Evolutionary conservation across 2,113 vertebrate genomes (phyloP).

Genomic region (Corythornis vintsioides): DNA sequence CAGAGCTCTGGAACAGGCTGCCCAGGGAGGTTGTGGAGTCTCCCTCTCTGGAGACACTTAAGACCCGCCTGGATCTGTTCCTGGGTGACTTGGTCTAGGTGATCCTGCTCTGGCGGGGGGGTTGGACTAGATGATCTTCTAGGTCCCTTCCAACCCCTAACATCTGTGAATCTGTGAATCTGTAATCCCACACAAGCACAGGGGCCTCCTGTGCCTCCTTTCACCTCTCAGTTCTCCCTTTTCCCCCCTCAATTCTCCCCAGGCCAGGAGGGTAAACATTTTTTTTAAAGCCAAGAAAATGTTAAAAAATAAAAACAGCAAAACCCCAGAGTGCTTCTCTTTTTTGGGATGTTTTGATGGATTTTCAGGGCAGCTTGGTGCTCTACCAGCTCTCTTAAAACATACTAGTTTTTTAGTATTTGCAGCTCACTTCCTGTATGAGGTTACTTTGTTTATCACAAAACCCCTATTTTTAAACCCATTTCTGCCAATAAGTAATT

Average conservation of each 20-base stretch:
- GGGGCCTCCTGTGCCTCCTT: neutral
- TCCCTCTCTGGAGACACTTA: too few relatives aligned
- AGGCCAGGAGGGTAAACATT: neutral
- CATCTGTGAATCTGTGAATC: neutral
- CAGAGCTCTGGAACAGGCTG: too few relatives aligned
- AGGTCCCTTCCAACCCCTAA: too few relatives aligned
- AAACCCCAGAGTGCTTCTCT: neutral
- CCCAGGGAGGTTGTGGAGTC: too few relatives aligned
- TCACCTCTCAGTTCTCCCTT: neutral
- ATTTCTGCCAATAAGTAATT: slow-evolving; percentile 71
- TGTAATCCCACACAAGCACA: neutral
- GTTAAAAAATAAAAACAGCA: too few relatives aligned
- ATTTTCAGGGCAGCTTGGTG: slow-evolving; percentile 17
- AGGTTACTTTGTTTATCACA: slow-evolving; percentile 86
- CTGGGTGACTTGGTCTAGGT: too few relatives aligned
- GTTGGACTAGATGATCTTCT: too few relatives aligned
- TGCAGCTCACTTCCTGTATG: slow-evolving; percentile 91
- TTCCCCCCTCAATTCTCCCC: neutral
- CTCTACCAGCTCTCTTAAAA: slow-evolving; percentile 37
- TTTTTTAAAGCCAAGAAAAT: neutral
- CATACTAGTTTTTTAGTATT: slow-evolving; percentile 68
- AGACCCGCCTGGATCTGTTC: too few relatives aligned
- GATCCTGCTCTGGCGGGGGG: too few relatives aligned
- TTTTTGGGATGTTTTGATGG: neutral
- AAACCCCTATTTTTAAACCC: slow-evolving; percentile 85